A percentile compares a stretch with the other conserved stretches of the same genome.
Evolutionary conservation across 2,113 vertebrate species (phyloP).

Genomic region (Halcyon senegalensis): DNA sequence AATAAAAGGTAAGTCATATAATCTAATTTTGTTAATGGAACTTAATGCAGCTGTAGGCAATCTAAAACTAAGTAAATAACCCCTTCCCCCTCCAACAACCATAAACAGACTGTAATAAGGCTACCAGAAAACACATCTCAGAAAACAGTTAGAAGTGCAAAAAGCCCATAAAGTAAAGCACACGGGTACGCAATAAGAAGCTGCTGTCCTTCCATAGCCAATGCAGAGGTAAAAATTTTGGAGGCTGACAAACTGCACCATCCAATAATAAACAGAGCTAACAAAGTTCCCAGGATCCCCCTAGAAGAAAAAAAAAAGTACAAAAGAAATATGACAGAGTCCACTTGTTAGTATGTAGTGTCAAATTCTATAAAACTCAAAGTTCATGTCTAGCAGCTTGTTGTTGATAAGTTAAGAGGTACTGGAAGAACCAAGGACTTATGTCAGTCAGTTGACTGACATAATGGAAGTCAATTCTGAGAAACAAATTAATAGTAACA

Average conservation of each 20-base stretch:
- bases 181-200: conserved; percentile 89
- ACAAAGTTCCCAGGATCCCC: conserved; percentile 75
- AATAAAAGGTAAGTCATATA: conserved; percentile 36
- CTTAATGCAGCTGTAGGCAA: conserved; percentile 3
- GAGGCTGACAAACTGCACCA: conserved; percentile 93
- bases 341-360: background rate
- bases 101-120: background rate
- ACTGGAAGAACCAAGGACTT: background rate
- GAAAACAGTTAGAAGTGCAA: conserved; percentile 88
- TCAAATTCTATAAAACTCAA: background rate
- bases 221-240: conserved; percentile 88
- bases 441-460: background rate
- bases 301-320: conserved; percentile 64
- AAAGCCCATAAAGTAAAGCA: conserved; percentile 87
- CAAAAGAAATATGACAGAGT: background rate
- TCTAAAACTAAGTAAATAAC: conserved; percentile 27
- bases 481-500: background rate
- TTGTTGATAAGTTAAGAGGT: background rate
- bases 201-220: conserved; percentile 90
- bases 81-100: background rate
- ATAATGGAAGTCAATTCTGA: background rate
- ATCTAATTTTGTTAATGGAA: conserved; percentile 46
- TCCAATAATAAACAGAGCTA: conserved; percentile 77
- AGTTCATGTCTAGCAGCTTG: background rate
- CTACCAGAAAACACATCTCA: conserved; percentile 55